A percentile compares a stretch with the other conserved stretches of the same genome.
phyloP scores from a whole-genome alignment of 1,140 invertebrate species.

The Neelides sp. region DNA sequence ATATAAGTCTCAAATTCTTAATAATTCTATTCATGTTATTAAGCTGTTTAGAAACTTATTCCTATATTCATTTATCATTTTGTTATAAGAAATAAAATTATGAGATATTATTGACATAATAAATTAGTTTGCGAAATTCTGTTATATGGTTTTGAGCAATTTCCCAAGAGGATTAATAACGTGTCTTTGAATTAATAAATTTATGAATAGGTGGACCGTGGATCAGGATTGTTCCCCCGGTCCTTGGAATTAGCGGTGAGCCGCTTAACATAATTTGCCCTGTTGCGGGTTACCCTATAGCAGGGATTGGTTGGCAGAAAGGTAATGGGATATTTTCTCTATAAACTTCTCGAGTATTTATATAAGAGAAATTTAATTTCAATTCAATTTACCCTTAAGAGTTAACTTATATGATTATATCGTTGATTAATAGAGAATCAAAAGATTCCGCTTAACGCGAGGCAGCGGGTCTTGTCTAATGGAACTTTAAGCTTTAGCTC shows the following conservation, averaged over 20 bases:
- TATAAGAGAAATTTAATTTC: not conserved
- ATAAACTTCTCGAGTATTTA: too few relatives aligned
- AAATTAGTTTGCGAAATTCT: not conserved
- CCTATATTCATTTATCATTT: too few relatives aligned
- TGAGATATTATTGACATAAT: not conserved
- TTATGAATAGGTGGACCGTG: conserved; percentile 12
- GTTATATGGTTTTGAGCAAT: too few relatives aligned
- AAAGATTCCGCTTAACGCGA: conserved; percentile 19
- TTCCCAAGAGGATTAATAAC: too few relatives aligned
- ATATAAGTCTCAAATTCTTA: too few relatives aligned
- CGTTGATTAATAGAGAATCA: conserved; percentile 12
- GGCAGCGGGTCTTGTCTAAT: conserved; percentile 22
- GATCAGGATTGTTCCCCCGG: conserved; percentile 23
- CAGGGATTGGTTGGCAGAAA: conserved; percentile 24
- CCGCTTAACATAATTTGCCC: conserved; percentile 21
- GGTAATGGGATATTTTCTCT: conserved; percentile 11
- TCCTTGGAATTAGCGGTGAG: conserved; percentile 23
- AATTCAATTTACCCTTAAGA: not conserved
- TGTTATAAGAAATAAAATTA: too few relatives aligned
- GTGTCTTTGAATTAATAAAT: too few relatives aligned
- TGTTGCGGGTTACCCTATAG: conserved; percentile 23
- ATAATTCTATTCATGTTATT: too few relatives aligned
- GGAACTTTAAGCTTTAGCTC: conserved; percentile 20
- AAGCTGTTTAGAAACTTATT: too few relatives aligned
- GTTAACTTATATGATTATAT: not conserved